These are phyloP conservation scores for Zaprionus capensis DNA, from an alignment of 1,140 invertebrate species.

Conservation along the genomic window DNA sequence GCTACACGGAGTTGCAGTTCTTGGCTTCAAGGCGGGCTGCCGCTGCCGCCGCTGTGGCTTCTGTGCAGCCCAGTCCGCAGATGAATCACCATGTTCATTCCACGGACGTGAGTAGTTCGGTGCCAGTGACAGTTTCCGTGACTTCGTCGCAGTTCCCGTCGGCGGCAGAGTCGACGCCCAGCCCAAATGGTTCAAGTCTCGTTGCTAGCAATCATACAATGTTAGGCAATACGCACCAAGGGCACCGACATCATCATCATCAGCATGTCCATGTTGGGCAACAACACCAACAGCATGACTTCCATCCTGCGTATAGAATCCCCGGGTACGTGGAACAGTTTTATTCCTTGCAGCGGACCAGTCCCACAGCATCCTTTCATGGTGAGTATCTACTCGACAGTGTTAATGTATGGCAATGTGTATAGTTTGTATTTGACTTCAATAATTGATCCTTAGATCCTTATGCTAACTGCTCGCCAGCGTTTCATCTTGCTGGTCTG, in stretches of 20 bases:
- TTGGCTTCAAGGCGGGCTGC: constrained; percentile 79
- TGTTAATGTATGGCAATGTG: background rate
- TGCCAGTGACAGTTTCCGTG: constrained; percentile 45
- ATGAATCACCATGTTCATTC: constrained; percentile 40
- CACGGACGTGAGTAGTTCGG: constrained; percentile 58
- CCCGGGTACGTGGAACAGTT: constrained; percentile 89
- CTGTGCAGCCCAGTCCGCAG: constrained; percentile 59
- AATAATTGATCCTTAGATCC: constrained; percentile 57
- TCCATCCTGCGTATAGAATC: constrained; percentile 88
- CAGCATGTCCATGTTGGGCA: constrained; percentile 57
- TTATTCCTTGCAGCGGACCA: constrained; percentile 87
- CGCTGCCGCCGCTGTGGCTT: constrained; percentile 81
- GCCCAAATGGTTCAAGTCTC: constrained; percentile 25
- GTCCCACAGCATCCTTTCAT: constrained; percentile 85
- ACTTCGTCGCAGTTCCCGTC: constrained; percentile 34
- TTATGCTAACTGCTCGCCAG: constrained; percentile 66
- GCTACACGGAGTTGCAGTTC: constrained; percentile 80
- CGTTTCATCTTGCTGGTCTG: constrained; percentile 73
- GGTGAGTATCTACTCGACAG: constrained; percentile 65
- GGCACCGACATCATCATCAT: constrained; percentile 43
- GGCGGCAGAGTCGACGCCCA: constrained; percentile 24
- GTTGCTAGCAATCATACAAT: background rate
- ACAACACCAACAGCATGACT: constrained; percentile 78
- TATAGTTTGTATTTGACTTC: background rate
- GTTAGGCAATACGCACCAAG: constrained; percentile 22